Base-by-base conservation (phyloP, 2,888 invertebrate genomes). In the Digitonthophagus gazella region DNA sequence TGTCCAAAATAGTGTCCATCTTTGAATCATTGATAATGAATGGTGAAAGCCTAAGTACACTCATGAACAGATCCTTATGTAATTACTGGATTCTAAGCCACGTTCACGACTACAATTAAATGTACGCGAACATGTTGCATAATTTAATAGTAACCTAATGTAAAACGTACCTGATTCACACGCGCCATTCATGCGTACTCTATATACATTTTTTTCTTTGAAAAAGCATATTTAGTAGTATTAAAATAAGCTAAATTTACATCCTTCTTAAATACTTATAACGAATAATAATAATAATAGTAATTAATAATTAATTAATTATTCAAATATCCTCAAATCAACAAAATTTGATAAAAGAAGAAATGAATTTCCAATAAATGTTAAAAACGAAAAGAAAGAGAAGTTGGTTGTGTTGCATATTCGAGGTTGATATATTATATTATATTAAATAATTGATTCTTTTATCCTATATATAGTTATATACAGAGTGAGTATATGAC, bases 11-110 rank as follows among this genome's bases (percentile, higher is more conserved):
- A 66, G 70, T 28, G 55, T 64, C 55, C 11, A 44, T 44, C 28
- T 44, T 44, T 44, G 28, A 44, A 44, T 44, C 28, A 44, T 68
- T 70, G 69, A 71, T 73, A 74, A 71, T 71, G 72, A 73, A 71
- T 75, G 76, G 77, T 74, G 75, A 74, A 75, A 76, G 74, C 76
- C 79, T 79, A 79, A 79, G 79, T 79, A 79, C 79, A 79, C 76
- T 76, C 78, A 79, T 75, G 75, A 78, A 77, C 78, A 78, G 78
- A 79, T 79, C 77, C 75, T 77, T 76, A 75, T 72, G 73, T 73
- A 72, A 71, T 58, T 56, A 64, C 69, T 71, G 64, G 68, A 66
- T 69, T 67, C 74, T 72, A 72, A 71, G 68, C 73, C 70, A 73
- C 73, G 72, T 72, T 73, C 72, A 72, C 71, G 72, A 71, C 73